phyloP scores from a whole-genome alignment of 2,888 invertebrate genomes.

The Nomada fucata region DNA sequence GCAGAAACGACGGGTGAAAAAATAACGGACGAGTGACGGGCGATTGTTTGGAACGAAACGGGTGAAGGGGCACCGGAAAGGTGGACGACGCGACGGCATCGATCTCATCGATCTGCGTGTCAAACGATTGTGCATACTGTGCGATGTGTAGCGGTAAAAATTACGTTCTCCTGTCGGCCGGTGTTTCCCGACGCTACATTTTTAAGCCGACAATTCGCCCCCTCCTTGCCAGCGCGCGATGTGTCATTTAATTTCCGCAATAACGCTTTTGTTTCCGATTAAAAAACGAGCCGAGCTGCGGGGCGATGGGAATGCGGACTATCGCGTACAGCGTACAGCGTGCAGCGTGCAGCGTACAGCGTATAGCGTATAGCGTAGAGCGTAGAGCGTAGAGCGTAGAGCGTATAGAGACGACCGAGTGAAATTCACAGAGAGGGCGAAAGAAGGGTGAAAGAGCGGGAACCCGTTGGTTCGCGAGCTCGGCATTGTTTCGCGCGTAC shows the following conservation, averaged over 20 bases:
- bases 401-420: constrained; percentile 31
- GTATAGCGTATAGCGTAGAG: no score
- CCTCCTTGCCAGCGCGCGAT: constrained; percentile 58
- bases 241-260: constrained; percentile 82
- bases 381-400: constrained; percentile 32
- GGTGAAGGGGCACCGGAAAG: not conserved
- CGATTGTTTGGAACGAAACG: not conserved
- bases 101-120: constrained; percentile 31
- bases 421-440: constrained; percentile 54
- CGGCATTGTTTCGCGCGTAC: constrained; percentile 77
- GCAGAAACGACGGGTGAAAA: not conserved
- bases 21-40: not conserved
- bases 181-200: constrained; percentile 53
- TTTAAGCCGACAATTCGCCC: constrained; percentile 70
- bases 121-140: constrained; percentile 8
- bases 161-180: constrained; percentile 47
- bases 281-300: constrained; percentile 61
- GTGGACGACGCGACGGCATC: not conserved
- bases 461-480: constrained; percentile 70
- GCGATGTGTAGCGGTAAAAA: constrained; percentile 32
- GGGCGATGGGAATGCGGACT: constrained; percentile 56
- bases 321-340: constrained; percentile 38
- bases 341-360: constrained; percentile 33
- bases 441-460: constrained; percentile 39
- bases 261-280: constrained; percentile 81